Evolutionary conservation across 30 jellyfish, hydroid and myxozoan species (phyloP).

Genomic region (Cassiopea andromeda): DNA sequence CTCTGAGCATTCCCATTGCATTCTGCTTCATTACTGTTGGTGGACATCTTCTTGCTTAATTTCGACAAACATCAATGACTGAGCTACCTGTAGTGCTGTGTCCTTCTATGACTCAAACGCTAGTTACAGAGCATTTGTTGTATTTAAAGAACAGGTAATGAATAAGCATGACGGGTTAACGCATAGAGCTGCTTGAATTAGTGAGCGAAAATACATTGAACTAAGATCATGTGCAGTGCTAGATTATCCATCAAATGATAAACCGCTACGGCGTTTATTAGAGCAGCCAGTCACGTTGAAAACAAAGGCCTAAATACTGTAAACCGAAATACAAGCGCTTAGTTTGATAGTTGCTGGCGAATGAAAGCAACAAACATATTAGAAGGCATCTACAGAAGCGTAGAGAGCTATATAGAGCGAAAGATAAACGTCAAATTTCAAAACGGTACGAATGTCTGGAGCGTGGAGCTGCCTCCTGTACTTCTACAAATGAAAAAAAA

Average conservation of each 20-base stretch:
- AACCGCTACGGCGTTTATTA: slow-evolving; percentile 27
- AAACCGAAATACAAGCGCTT: neutral
- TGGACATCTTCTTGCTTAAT: too few species aligned
- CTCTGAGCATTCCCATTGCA: too few species aligned
- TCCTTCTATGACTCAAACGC: neutral
- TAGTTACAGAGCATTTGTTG: neutral
- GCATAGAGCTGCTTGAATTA: slow-evolving; percentile 12
- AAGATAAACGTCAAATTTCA: neutral
- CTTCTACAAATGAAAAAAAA: too few species aligned
- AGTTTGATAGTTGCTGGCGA: neutral
- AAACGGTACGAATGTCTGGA: too few species aligned
- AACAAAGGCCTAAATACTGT: neutral
- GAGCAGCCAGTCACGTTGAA: neutral
- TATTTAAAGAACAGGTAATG: slow-evolving; percentile 28
- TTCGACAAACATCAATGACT: too few species aligned
- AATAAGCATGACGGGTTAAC: slow-evolving; percentile 37
- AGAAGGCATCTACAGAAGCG: neutral
- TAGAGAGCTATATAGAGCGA: neutral
- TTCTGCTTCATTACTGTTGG: too few species aligned
- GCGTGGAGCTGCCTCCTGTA: too few species aligned
- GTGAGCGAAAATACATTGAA: neutral
- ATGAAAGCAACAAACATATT: neutral
- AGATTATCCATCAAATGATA: slow-evolving; percentile 3
- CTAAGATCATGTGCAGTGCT: neutral
- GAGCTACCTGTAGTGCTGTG: neutral